A percentile compares a stretch with the other conserved stretches of the same genome.
Conservation (phyloP, 2,888 invertebrate genomes). For the Neelides folsomi region DNA sequence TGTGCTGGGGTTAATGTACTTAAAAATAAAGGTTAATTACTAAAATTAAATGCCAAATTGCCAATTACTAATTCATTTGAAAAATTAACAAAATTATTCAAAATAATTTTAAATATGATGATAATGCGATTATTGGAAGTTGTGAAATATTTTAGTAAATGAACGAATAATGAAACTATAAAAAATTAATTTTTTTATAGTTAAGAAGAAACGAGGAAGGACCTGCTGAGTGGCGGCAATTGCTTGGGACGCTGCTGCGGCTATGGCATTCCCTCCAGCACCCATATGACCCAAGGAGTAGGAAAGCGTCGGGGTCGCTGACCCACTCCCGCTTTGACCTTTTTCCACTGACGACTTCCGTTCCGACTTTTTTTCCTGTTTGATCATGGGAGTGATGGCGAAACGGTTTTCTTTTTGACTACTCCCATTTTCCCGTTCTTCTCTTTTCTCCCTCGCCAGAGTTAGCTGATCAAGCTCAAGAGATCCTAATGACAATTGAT, state of each 20-base stretch:
- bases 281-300: constrained; percentile 59
- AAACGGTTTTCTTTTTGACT: constrained; percentile 75
- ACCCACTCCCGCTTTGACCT: constrained; percentile 9
- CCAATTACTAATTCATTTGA: too few species aligned
- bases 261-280: constrained; percentile 77
- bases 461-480: constrained; percentile 65
- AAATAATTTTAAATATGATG: too few species aligned
- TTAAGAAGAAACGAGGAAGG: constrained; percentile 10
- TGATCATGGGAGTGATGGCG: constrained; percentile 28
- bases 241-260: constrained; percentile 87
- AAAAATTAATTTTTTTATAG: background rate
- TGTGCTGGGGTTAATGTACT: too few species aligned
- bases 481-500: constrained; percentile 60
- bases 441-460: constrained; percentile 25
- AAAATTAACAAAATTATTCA: too few species aligned
- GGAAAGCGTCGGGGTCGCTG: constrained; percentile 25
- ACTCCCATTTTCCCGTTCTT: constrained; percentile 35
- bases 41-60: too few species aligned
- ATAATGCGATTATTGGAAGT: too few species aligned
- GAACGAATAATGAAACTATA: background rate
- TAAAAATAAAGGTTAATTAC: too few species aligned
- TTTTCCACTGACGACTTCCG: constrained; percentile 30
- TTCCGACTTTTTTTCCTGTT: constrained; percentile 30
- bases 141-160: too few species aligned
- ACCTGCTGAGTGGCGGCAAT: constrained; percentile 89